phyloP scores from a whole-genome alignment of 2,113 vertebrate species.

The Loxodonta africana region DNA sequence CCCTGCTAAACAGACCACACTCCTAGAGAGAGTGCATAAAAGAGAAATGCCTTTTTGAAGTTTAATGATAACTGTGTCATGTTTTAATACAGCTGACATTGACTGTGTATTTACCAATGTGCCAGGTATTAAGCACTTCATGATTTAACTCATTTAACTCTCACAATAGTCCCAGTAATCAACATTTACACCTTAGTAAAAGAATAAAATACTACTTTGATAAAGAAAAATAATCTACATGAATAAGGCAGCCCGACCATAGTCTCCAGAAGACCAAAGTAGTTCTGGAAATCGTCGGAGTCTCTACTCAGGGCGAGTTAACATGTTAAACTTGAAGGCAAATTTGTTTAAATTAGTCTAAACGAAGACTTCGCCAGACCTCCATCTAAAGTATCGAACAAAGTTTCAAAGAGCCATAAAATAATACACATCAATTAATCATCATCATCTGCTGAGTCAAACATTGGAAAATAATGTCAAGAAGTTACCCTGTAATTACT shows the following conservation, averaged over 20 bases:
- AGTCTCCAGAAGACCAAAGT: not conserved
- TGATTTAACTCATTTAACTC: conserved; percentile 57
- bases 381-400: conserved; percentile 72
- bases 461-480: conserved; percentile 84
- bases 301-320: not conserved
- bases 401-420: conserved; percentile 82
- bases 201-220: not conserved
- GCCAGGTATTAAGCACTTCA: conserved; percentile 44
- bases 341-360: conserved; percentile 42
- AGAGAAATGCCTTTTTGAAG: conserved; percentile 34
- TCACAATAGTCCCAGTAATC: conserved; percentile 28
- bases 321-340: conserved; percentile 55
- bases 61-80: not conserved
- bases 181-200: conserved; percentile 48
- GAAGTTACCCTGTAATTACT: conserved; percentile 85
- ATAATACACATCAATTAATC: conserved; percentile 84
- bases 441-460: conserved; percentile 82
- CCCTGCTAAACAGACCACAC: not conserved
- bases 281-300: not conserved
- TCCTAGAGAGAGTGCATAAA: not conserved
- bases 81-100: conserved; percentile 35
- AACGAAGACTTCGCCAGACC: conserved; percentile 67
- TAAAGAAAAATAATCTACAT: not conserved
- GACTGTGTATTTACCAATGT: conserved; percentile 13
- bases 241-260: conserved; percentile 22